Evolutionary conservation across 1,140 invertebrate species (phyloP).

Genomic region (Onthophagus taurus): DNA sequence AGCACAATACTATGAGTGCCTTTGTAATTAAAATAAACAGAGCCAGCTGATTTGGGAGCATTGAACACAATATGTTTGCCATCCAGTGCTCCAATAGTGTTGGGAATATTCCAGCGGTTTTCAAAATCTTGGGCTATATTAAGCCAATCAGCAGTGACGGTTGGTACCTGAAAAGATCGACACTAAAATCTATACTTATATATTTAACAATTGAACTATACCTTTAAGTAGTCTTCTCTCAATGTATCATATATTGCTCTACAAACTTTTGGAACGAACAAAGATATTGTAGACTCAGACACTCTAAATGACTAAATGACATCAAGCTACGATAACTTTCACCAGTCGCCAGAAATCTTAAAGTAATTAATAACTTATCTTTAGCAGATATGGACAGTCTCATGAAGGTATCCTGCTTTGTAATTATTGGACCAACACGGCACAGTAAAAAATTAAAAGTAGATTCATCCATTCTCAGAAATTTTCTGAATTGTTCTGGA

Average conservation of each 20-base stretch:
- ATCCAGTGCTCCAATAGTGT: constrained; percentile 39
- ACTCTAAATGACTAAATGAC: constrained; percentile 10
- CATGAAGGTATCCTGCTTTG: no score
- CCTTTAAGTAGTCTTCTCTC: constrained; percentile 2
- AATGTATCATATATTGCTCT: constrained; percentile 7
- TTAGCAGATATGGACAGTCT: no score
- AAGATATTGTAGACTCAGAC: constrained; percentile 6
- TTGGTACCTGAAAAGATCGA: no score
- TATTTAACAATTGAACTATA: no score
- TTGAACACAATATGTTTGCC: constrained; percentile 37
- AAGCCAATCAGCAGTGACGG: constrained; percentile 15
- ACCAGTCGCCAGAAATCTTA: constrained; percentile 26
- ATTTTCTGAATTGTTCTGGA: no score
- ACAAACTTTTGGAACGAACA: constrained; percentile 8
- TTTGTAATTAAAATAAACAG: constrained; percentile 23
- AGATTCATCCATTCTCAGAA: no score
- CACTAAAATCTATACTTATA: no score
- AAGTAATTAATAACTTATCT: no score
- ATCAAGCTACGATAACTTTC: constrained; percentile 21
- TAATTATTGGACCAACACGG: no score
- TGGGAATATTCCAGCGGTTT: constrained; percentile 34
- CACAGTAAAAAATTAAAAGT: no score
- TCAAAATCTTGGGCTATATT: constrained; percentile 25
- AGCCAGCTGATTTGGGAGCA: constrained; percentile 30
- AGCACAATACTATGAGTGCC: constrained; percentile 18